phyloP scores from a whole-genome alignment of 1,140 invertebrate species.

The Cataglyphis hispanica region DNA sequence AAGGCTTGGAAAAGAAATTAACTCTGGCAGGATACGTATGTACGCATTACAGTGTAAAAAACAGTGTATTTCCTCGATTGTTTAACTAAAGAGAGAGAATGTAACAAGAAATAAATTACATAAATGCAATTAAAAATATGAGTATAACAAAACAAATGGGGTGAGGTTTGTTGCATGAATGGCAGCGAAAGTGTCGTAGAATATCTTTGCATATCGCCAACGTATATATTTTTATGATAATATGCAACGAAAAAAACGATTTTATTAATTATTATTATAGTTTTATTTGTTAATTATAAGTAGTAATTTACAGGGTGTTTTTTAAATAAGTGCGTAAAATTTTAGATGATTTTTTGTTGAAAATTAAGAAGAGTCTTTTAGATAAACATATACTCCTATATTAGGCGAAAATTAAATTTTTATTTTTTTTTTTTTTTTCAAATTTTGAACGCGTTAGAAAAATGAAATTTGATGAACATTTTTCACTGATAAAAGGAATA shows the following conservation, averaged over 20 bases:
- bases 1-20: conserved; percentile 46
- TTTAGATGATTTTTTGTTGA: too few relatives aligned
- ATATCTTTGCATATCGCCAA: not conserved
- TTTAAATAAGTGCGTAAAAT: too few relatives aligned
- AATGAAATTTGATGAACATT: too few relatives aligned
- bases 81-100: not conserved
- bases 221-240: not conserved
- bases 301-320: too few relatives aligned
- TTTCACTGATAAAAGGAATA: too few relatives aligned
- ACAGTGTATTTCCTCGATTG: not conserved
- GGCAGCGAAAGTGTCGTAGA: not conserved
- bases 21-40: conserved; percentile 22
- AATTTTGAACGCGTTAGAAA: too few relatives aligned
- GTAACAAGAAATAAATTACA: not conserved
- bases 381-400: too few relatives aligned
- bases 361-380: too few relatives aligned
- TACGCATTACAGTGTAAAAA: not conserved
- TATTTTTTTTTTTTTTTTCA: too few relatives aligned
- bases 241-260: not conserved
- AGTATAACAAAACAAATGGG: not conserved
- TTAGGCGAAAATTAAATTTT: too few relatives aligned
- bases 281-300: not conserved
- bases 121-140: not conserved
- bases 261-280: conserved; percentile 2
- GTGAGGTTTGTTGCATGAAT: not conserved